phyloP scores from a whole-genome alignment of 2,113 vertebrate species.

The Callaeas wilsoni region DNA sequence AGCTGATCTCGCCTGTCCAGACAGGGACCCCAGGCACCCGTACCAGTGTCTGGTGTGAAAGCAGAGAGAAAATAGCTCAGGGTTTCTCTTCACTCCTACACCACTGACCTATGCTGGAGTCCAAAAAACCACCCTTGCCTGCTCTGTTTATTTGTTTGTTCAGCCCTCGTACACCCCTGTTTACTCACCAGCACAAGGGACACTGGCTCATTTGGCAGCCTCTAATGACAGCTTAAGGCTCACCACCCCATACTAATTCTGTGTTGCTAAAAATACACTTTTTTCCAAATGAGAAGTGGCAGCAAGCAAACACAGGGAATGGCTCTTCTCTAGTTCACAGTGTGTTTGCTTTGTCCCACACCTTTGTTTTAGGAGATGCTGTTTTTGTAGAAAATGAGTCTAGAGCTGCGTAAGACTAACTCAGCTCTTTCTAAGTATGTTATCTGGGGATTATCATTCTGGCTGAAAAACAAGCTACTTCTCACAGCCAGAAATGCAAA shows the following conservation, averaged over 20 bases:
- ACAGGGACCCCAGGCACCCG: not conserved
- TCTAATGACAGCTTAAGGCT: slow-evolving; percentile 69
- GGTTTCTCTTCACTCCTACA: not conserved
- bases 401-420: not conserved
- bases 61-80: not conserved
- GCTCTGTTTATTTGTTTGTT: slow-evolving; percentile 68
- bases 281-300: slow-evolving; percentile 5
- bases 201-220: slow-evolving; percentile 56
- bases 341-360: slow-evolving; percentile 17
- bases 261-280: slow-evolving; percentile 70
- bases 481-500: slow-evolving; percentile 30
- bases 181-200: slow-evolving; percentile 15
- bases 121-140: not conserved
- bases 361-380: slow-evolving; percentile 13
- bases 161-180: not conserved
- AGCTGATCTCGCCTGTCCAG: not conserved
- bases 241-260: slow-evolving; percentile 61
- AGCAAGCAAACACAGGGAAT: not conserved
- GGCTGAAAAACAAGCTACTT: slow-evolving; percentile 38
- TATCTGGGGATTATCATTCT: not conserved
- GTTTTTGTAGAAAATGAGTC: not conserved
- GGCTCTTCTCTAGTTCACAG: not conserved
- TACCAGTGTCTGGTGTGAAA: not conserved
- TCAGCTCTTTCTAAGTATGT: not conserved
- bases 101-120: not conserved